Base-by-base conservation (phyloP, 2,797 vertebrate species). In the Harpagifer antarcticus region DNA sequence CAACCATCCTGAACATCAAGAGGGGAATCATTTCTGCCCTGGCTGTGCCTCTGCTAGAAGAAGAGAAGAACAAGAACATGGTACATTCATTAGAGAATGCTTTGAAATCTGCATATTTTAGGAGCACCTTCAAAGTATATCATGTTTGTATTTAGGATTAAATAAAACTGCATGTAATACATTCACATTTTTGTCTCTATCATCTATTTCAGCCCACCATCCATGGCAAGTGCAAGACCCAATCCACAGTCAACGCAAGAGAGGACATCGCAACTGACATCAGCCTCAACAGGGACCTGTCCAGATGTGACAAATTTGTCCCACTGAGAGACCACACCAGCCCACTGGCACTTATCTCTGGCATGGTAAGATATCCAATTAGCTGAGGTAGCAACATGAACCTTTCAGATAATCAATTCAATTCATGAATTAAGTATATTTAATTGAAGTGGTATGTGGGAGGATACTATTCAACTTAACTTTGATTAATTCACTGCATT, bases 11-110 rank as follows among this genome's bases (percentile, higher is more conserved):
- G 77, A 99, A 99, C 92, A 91, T 99, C 89, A 99, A 99, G 91
- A 96, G 97, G 78, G 98, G 98, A 31, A 97, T 99, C 70, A 88
- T 99, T 78, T 98, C 98, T 45, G 93, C 96, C 33, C 91, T 99
- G 33, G 93, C 96, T 74, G 96, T 96, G 63, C 97, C 98, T 79
- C 83, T 91, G 43, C 87, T 97, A 83, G 91, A 95, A 48, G 92
- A 95, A 47, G 88, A 95, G 8, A 88, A 72, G 61, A 94, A 92
- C 74, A 92, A 80, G 56, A 77, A 72, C 48, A 94, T 94, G 94
- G 95, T 95, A 82, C 48, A 71, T 23, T 57, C 7, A 74, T 68
- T 60, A 37, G 23, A 1, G 3, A 58, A 57, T 37, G 3, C 42
- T 19, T 3, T 45, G 42, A 44, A 72, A 31, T 42, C 3, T 12